Base-by-base conservation (phyloP, 1,140 invertebrate species). In the Periplaneta americana region DNA sequence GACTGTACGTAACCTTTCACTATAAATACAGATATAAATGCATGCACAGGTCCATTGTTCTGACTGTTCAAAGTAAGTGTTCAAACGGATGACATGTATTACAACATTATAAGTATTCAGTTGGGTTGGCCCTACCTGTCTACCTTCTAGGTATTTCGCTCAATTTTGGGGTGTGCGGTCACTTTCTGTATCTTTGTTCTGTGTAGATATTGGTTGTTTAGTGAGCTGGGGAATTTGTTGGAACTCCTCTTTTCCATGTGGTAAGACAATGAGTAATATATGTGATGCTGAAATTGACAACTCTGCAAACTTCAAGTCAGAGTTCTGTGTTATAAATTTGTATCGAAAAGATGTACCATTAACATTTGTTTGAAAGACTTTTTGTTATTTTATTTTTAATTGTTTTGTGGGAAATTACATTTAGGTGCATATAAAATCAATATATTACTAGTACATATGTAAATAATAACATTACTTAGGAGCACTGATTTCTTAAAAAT, bases 371-470 rank as follows among this genome's bases (percentile, higher is more conserved):
- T 66, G 22, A 22, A 66, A 48, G 39, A 66, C 13, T n/a, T 77
- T 76, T 77, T 77, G 75, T 77, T 77, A 33, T 34, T 33, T 34
- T 36, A 77, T 77, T 34, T 77, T 33, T 77, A 77, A 33, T 36
- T 77, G 31, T 77, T 18, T 77, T 77, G 31, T 33, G 35, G 75
- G 75, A 77, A 76, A 77, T 34, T 77, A 33, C 18, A 33, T 34
- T 77, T 34, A 77, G 33, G n/a, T 77, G 33, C 33, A 77, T 34
- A 34, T 77, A 77, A 77, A 77, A 77, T 77, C 75, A 34, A 10
- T 34, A 77, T 77, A 31, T 76, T 76, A 35, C 15, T 36, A 77
- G 35, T 34, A 77, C 28, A 77, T 77, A 77, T 77, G 75, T 77
- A 77, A 77, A 77, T 77, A 77, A 77, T 33, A 13, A 10, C n/a